phyloP scores from a whole-genome alignment of 2,113 vertebrate species.

The Agelaius phoeniceus region DNA sequence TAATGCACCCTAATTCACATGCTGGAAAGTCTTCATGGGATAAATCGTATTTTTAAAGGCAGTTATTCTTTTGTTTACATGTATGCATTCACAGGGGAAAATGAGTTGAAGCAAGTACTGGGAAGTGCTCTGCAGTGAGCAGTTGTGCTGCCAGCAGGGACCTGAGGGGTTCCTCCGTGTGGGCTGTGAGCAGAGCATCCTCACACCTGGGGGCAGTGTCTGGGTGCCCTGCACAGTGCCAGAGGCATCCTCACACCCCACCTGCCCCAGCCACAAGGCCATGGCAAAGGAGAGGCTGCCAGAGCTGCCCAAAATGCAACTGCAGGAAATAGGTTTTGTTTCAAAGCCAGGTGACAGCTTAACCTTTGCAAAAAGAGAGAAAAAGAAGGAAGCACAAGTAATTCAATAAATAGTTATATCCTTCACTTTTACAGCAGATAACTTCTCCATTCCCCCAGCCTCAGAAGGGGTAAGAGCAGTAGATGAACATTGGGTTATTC shows the following conservation, averaged over 20 bases:
- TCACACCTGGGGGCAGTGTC: background rate
- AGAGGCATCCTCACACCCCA: background rate
- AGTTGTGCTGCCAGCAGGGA: background rate
- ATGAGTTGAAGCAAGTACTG: background rate
- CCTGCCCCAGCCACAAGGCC: background rate
- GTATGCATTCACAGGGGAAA: background rate
- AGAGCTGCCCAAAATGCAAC: background rate
- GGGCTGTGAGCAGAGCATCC: background rate
- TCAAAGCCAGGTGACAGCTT: background rate
- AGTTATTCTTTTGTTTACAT: slow-evolving; percentile 48
- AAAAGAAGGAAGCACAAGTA: background rate
- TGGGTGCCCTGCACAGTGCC: background rate
- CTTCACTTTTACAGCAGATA: background rate
- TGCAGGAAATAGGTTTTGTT: background rate
- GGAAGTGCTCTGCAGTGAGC: background rate
- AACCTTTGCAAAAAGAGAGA: background rate
- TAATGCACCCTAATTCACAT: slow-evolving; percentile 59
- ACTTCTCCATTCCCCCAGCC: background rate
- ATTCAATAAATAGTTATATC: background rate
- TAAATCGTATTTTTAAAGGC: slow-evolving; percentile 46
- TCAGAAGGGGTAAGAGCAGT: background rate
- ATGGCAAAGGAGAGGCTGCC: background rate
- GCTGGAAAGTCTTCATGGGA: slow-evolving; percentile 42
- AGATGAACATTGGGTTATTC: background rate
- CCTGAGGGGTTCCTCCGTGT: background rate